Evolutionary conservation across 2,888 invertebrate species (phyloP).

Genomic region (Anticlea derivata): DNA sequence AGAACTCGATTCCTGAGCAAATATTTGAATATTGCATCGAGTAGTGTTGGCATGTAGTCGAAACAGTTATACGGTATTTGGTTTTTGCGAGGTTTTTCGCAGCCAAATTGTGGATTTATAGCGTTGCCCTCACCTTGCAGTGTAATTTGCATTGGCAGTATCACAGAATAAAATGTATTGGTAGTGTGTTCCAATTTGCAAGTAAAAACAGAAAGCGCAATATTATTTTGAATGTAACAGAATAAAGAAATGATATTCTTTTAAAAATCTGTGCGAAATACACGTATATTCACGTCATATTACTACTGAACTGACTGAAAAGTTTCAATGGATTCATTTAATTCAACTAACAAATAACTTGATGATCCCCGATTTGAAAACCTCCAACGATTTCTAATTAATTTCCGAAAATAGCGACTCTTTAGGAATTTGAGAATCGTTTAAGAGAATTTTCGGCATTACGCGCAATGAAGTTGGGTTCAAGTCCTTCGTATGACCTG

Average conservation of each 20-base stretch:
- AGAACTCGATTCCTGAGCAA: slow-evolving; percentile 21
- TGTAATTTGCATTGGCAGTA: slow-evolving; percentile 18
- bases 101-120: slow-evolving; percentile 26
- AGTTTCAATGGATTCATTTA: neutral
- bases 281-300: too few relatives aligned
- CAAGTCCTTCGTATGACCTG: slow-evolving; percentile 5
- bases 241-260: neutral
- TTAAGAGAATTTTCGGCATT: slow-evolving; percentile 15
- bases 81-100: slow-evolving; percentile 15
- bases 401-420: slow-evolving; percentile 21
- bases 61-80: slow-evolving; percentile 21
- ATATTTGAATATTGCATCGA: slow-evolving; percentile 11
- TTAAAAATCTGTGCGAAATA: slow-evolving; percentile 1
- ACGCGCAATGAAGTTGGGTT: slow-evolving; percentile 19
- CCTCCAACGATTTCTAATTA: slow-evolving; percentile 16
- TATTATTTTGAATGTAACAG: neutral
- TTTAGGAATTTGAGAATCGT: slow-evolving; percentile 22
- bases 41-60: slow-evolving; percentile 18
- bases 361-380: neutral
- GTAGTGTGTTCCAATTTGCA: slow-evolving; percentile 7
- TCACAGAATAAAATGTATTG: neutral
- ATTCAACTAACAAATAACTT: too few relatives aligned
- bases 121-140: slow-evolving; percentile 1
- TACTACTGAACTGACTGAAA: too few relatives aligned
- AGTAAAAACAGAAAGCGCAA: slow-evolving; percentile 8